Evolutionary conservation across 2,888 invertebrate species (phyloP), one percentile per base, ranked within the genome.

Genomic region (Ophioninae sp.): DNA sequence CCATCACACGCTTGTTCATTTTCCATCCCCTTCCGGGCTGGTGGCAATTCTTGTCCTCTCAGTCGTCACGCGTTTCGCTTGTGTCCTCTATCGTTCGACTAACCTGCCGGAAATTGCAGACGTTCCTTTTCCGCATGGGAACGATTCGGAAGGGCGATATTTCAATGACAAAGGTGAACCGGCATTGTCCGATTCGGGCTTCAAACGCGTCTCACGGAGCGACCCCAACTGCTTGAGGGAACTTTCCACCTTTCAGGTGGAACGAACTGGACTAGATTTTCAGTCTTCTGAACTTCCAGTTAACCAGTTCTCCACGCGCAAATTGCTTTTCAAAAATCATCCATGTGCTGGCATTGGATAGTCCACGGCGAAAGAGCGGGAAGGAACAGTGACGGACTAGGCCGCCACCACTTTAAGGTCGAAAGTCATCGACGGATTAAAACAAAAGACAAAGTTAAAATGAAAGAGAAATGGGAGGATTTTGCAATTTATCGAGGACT

Each of bases 121-220:
- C 85, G 87, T 89, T 89, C 88, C 88, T 87, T 88, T 87, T 88
- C 86, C 86, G 84, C 88, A 67, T 68, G 70, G 78, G 70, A 30
- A 30, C 30, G 30, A 77, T 81, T 88, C 84, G 80, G 64, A 81
- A 85, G 83, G 86, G 79, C 67, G 77, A 85, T 75, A 92, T 92
- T 91, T 91, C 90, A 91, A 91, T 91, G 92, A 92, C 90, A 92
- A 92, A 91, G 88, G 81, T 56, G 56, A 7, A 61, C 20, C 62
- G 59, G 70, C 74, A 78, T 78, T 77, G 80, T 84, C 82, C 82
- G 80, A 56, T 78, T 80, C 56, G 57, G 73, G 75, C 82, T 84
- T 76, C 59, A 84, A 84, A 76, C 72, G 84, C 50, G 13, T 21
- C 23, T 23, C 20, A 56, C 23, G 75, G 75, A 79, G 82, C 81